Percentiles rank a stretch among this genome's conserved stretches.
These are phyloP conservation scores for Nomada fabriciana DNA, from an alignment of 2,888 invertebrate genomes.

Conservation along the genomic window DNA sequence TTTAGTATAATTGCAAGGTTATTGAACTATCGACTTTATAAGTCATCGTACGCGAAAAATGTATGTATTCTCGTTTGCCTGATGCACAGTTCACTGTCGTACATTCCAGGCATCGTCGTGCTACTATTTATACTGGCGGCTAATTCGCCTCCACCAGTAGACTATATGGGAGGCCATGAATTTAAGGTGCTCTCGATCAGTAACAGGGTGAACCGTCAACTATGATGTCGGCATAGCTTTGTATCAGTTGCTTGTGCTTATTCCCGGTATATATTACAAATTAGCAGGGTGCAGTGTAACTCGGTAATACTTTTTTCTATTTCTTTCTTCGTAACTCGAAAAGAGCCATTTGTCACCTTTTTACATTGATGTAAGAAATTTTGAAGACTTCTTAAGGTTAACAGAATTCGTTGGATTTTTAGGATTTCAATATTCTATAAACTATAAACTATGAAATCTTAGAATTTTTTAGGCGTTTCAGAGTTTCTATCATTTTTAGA, in stretches of 20 bases:
- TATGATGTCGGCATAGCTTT: conserved; percentile 32
- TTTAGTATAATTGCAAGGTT: not conserved
- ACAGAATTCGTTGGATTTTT: not conserved
- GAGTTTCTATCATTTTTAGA: too few species aligned
- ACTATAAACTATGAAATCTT: not conserved
- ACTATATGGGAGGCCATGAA: conserved; percentile 53
- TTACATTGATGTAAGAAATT: too few species aligned
- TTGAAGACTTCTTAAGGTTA: too few species aligned
- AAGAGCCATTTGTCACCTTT: too few species aligned
- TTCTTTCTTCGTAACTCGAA: not conserved
- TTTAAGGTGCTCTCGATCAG: conserved; percentile 67
- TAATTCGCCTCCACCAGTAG: conserved; percentile 69
- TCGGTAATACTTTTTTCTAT: conserved; percentile 24
- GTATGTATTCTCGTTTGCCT: conserved; percentile 42
- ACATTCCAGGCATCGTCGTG: conserved; percentile 30
- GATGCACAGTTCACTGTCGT: conserved; percentile 42
- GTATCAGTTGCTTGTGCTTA: conserved; percentile 30
- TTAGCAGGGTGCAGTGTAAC: conserved; percentile 22
- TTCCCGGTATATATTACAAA: conserved; percentile 44
- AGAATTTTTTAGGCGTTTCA: too few species aligned
- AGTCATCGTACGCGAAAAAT: conserved; percentile 2
- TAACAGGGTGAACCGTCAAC: conserved; percentile 44
- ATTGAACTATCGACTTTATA: not conserved
- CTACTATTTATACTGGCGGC: conserved; percentile 74
- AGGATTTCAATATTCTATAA: too few species aligned